phyloP scores from a whole-genome alignment of 2,113 vertebrate genomes.

The Coptodon rendalli region DNA sequence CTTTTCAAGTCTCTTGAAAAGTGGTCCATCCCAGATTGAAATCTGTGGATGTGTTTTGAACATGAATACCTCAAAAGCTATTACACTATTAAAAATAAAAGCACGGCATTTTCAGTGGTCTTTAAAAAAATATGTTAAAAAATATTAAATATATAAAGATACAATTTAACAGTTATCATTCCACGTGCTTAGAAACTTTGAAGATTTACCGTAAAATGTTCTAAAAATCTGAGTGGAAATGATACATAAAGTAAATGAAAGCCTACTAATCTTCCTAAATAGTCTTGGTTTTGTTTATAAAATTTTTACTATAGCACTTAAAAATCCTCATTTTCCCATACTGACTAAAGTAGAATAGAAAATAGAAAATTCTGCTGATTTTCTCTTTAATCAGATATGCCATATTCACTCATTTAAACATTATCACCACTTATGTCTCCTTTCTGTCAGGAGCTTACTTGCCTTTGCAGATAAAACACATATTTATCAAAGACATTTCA shows the following conservation, averaged over 20 bases:
- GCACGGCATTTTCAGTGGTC: not conserved
- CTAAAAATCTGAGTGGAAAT: not conserved
- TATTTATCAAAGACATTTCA: not conserved
- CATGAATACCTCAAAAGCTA: not conserved
- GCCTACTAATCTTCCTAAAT: not conserved
- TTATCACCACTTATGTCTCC: not conserved
- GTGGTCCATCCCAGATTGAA: not conserved
- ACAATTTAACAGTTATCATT: not conserved
- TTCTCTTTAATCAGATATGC: not conserved
- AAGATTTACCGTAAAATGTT: not conserved
- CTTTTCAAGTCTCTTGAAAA: not conserved
- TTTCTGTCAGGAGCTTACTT: not conserved
- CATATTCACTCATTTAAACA: not conserved
- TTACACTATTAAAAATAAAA: not conserved
- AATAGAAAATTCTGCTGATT: not conserved
- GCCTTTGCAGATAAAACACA: not conserved
- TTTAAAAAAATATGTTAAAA: not conserved
- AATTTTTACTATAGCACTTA: not conserved
- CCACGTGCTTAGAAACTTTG: not conserved
- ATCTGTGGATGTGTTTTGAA: not conserved
- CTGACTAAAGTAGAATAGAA: not conserved
- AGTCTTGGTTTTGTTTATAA: not conserved
- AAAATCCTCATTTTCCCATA: not conserved
- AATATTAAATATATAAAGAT: not conserved
- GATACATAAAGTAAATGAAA: not conserved